A percentile compares a stretch with the other conserved stretches of the same genome.
Evolutionary conservation across 2,888 invertebrate species (phyloP).

Genomic region (Cinara cedri): DNA sequence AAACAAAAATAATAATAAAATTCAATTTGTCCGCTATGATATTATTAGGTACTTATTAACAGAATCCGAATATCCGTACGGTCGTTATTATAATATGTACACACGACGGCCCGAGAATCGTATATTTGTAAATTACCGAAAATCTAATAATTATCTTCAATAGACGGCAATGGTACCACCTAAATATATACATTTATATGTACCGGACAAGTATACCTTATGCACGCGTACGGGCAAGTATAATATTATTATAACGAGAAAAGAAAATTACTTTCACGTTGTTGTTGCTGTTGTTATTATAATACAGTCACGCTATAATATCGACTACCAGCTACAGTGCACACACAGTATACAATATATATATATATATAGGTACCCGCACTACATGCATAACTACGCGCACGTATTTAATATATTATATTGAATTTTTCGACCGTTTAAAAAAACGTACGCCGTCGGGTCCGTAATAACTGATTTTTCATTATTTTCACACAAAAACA

Average conservation of each 20-base stretch:
- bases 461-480: conserved; percentile 5
- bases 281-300: not conserved
- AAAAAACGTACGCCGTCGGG: too few species aligned
- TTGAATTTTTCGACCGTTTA: not conserved
- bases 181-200: too few species aligned
- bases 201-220: too few species aligned
- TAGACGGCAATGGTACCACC: not conserved
- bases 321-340: too few species aligned
- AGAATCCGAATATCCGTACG: not conserved
- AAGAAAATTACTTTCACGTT: conserved; percentile 1
- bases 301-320: conserved; percentile 26
- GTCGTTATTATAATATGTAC: too few species aligned
- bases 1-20: too few species aligned
- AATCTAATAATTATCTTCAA: conserved; percentile 15
- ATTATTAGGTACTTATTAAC: not conserved
- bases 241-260: conserved; percentile 24
- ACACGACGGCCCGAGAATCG: not conserved
- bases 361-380: too few species aligned
- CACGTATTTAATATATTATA: too few species aligned
- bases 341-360: too few species aligned
- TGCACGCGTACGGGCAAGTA: not conserved
- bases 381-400: too few species aligned
- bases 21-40: not conserved
- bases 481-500: not conserved
- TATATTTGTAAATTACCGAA: conserved; percentile 25